Conservation (phyloP, 2,113 vertebrate genomes). For the Strix aluco region DNA sequence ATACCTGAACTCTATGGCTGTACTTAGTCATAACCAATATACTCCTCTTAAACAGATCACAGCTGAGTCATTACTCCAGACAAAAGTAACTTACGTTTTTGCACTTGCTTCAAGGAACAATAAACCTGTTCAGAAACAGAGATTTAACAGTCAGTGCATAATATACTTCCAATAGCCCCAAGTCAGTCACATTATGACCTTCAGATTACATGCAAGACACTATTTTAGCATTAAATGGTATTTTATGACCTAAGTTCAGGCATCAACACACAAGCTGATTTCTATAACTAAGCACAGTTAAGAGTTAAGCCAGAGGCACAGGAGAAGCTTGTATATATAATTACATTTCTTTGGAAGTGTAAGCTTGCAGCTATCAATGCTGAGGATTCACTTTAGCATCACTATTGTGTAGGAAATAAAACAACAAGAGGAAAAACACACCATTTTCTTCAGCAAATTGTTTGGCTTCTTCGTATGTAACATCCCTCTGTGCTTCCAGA, state of each 20-base stretch:
- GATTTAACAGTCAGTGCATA: slow-evolving; percentile 45
- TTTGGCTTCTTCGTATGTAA: slow-evolving; percentile 99
- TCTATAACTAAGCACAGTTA: background rate
- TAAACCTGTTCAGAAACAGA: slow-evolving; percentile 83
- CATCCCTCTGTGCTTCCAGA: slow-evolving; percentile 96
- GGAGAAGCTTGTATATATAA: background rate
- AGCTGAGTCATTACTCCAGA: background rate
- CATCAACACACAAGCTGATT: background rate
- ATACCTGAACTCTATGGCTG: background rate
- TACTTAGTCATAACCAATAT: background rate
- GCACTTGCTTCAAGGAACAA: slow-evolving; percentile 97
- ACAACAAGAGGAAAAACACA: slow-evolving; percentile 63
- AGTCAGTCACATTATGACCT: background rate
- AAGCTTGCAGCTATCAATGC: background rate
- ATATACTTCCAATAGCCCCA: background rate
- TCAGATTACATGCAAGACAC: background rate
- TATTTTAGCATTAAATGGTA: background rate
- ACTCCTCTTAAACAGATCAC: background rate
- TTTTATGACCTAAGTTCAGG: background rate
- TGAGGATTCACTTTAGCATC: background rate
- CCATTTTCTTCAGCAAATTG: slow-evolving; percentile 98
- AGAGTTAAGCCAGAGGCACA: background rate
- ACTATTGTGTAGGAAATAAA: background rate
- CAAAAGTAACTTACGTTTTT: slow-evolving; percentile 89
- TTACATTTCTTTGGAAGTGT: background rate